Percentiles rank a stretch among this genome's conserved stretches.
Evolutionary conservation across 2,888 invertebrate genomes (phyloP).

Genomic region (Pammene aurita): DNA sequence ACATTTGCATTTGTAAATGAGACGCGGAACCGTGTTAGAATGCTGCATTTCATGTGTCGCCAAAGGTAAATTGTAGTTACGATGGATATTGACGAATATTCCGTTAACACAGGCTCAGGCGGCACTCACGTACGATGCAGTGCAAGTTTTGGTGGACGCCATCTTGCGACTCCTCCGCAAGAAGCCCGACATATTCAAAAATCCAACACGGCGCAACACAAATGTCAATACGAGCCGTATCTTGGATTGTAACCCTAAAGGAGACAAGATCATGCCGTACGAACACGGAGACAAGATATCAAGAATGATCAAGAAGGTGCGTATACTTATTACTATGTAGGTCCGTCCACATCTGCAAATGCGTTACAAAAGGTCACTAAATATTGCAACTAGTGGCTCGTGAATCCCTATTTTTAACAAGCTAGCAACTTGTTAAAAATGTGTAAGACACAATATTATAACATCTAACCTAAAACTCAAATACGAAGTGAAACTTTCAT

Average conservation of each 20-base stretch:
- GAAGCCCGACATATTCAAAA: conserved; percentile 90
- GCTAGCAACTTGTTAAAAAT: too few species aligned
- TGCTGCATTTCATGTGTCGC: conserved; percentile 9
- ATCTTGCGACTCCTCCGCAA: conserved; percentile 91
- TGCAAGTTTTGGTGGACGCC: conserved; percentile 94
- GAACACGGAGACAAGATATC: conserved; percentile 95
- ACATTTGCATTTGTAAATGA: conserved; percentile 18
- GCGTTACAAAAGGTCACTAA: too few species aligned
- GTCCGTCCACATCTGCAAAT: not conserved
- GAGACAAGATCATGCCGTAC: conserved; percentile 89
- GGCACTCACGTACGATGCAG: conserved; percentile 96
- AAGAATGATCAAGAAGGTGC: conserved; percentile 90
- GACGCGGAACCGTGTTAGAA: conserved; percentile 6
- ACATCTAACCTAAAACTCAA: too few species aligned
- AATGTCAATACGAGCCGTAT: conserved; percentile 85
- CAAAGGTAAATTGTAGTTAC: not conserved
- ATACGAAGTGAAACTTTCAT: too few species aligned
- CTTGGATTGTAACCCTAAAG: conserved; percentile 91
- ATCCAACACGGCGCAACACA: conserved; percentile 75
- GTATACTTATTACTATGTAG: conserved; percentile 14
- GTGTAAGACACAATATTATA: too few species aligned
- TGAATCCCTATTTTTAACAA: too few species aligned
- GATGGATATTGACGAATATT: conserved; percentile 5
- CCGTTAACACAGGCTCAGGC: conserved; percentile 89
- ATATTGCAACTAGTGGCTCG: too few species aligned